Evolutionary conservation across 2,113 vertebrate species (phyloP).

Genomic region (Anguilla japonica): DNA sequence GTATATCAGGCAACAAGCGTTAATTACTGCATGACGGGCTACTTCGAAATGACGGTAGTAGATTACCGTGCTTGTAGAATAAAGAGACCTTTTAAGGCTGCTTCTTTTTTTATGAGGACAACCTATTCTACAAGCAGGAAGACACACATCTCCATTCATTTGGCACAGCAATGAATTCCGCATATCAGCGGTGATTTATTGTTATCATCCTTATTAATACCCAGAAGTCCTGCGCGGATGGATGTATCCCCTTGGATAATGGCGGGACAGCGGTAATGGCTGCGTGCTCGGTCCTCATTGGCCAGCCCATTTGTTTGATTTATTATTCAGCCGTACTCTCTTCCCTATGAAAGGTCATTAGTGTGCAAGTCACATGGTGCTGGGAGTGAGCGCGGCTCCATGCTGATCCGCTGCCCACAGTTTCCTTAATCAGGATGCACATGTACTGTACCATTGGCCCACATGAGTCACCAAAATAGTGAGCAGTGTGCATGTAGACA

Average conservation of each 20-base stretch:
- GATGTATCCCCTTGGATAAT: slow-evolving; percentile 6
- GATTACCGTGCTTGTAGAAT: background rate
- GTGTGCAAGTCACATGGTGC: background rate
- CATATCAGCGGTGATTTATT: background rate
- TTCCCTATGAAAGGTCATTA: slow-evolving; percentile 25
- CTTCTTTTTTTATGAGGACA: background rate
- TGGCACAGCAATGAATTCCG: background rate
- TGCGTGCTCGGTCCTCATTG: background rate
- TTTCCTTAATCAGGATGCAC: background rate
- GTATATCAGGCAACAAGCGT: background rate
- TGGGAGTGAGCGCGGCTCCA: background rate
- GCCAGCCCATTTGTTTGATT: slow-evolving; percentile 12
- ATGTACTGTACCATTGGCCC: background rate
- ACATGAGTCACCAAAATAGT: background rate
- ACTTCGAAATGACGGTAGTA: background rate
- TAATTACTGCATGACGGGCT: background rate
- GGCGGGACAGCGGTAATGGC: background rate
- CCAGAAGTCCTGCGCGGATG: background rate
- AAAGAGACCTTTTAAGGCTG: background rate
- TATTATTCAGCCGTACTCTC: slow-evolving; percentile 5
- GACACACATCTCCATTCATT: background rate
- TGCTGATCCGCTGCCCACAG: background rate
- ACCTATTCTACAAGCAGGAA: background rate
- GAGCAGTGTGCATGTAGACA: slow-evolving; percentile 21
- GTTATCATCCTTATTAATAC: background rate